Evolutionary conservation across 2,888 invertebrate genomes (phyloP).

Genomic region (Scrobipalpa atriplicella): DNA sequence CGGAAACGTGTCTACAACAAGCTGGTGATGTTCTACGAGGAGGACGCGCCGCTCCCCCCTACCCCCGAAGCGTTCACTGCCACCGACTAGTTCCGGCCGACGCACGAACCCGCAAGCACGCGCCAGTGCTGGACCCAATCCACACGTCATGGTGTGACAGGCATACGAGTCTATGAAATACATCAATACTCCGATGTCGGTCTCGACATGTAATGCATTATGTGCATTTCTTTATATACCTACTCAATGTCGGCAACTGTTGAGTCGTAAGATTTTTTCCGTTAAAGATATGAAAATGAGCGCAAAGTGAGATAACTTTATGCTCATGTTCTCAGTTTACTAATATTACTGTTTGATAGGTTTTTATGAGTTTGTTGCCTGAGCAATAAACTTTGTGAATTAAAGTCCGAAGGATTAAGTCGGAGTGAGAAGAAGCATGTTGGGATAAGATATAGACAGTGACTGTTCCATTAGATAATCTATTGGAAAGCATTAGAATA

Average conservation of each 20-base stretch:
- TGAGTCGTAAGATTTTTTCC: not conserved
- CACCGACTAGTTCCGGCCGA: not conserved
- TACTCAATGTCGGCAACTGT: not conserved
- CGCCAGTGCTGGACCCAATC: not conserved
- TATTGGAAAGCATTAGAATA: not conserved
- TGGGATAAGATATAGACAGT: not conserved
- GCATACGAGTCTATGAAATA: not conserved
- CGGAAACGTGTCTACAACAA: constrained; percentile 79
- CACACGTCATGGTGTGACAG: not conserved
- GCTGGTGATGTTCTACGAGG: constrained; percentile 87
- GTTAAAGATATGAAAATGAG: not conserved
- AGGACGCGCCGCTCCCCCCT: constrained; percentile 86
- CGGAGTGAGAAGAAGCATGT: too few species aligned
- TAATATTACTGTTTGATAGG: too few species aligned
- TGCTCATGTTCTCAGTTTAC: not conserved
- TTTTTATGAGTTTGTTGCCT: too few species aligned
- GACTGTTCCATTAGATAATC: not conserved
- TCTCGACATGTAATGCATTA: constrained; percentile 11
- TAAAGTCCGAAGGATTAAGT: too few species aligned
- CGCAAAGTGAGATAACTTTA: not conserved
- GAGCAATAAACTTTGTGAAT: too few species aligned
- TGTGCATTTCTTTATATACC: not conserved
- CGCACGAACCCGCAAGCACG: not conserved
- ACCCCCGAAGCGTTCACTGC: constrained; percentile 32
- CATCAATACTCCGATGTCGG: not conserved